Evolutionary conservation across 2,888 invertebrate species (phyloP).

Genomic region (Aleiodes alternator): DNA sequence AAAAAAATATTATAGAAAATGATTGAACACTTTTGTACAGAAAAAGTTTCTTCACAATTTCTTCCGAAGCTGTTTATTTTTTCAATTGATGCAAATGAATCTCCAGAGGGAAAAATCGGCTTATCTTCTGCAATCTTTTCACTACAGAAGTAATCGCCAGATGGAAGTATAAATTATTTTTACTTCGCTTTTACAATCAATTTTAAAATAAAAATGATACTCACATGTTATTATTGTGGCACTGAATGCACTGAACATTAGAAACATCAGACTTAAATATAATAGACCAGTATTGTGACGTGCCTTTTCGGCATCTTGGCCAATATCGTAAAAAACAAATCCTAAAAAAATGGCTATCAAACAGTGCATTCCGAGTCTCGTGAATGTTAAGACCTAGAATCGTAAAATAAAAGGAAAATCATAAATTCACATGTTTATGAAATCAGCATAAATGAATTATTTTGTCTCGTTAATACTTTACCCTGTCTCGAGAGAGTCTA

Average conservation of each 20-base stretch:
- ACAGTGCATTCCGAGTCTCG: conserved; percentile 87
- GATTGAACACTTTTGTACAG: too few relatives aligned
- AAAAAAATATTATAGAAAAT: too few relatives aligned
- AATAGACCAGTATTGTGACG: conserved; percentile 91
- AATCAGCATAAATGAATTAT: too few relatives aligned
- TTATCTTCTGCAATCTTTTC: too few relatives aligned
- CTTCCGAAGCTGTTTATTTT: too few relatives aligned
- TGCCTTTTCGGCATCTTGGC: conserved; percentile 89
- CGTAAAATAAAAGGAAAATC: conserved; percentile 45
- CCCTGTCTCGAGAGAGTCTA: conserved; percentile 83
- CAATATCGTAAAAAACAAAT: conserved; percentile 88
- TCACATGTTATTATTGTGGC: conserved; percentile 93
- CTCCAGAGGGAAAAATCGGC: too few relatives aligned
- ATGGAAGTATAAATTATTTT: too few relatives aligned
- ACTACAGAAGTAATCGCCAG: too few relatives aligned
- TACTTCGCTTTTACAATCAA: not conserved
- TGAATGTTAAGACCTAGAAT: conserved; percentile 83
- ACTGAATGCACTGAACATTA: conserved; percentile 96
- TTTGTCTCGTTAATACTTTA: conserved; percentile 49
- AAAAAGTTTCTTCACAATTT: too few relatives aligned
- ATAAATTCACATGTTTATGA: not conserved
- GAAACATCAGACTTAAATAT: conserved; percentile 94
- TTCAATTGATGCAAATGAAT: too few relatives aligned
- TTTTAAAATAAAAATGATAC: conserved; percentile 71
- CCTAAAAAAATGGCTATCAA: conserved; percentile 89